phyloP scores from a whole-genome alignment of 2,113 vertebrate species.

The Micromys minutus region DNA sequence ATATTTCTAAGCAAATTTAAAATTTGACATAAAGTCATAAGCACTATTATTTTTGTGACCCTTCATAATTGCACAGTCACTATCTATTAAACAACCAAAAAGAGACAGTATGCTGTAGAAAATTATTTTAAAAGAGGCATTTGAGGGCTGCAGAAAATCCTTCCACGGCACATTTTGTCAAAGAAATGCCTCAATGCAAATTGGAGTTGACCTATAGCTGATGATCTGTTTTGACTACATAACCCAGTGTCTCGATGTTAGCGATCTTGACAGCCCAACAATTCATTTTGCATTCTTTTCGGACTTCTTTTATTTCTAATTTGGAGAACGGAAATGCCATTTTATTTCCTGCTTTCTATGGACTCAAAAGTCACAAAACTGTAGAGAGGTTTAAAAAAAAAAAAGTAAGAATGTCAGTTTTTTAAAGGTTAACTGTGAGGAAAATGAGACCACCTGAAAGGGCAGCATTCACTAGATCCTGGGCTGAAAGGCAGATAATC shows the following conservation, averaged over 20 bases:
- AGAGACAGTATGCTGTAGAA: slow-evolving; percentile 14
- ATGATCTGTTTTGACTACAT: slow-evolving; percentile 50
- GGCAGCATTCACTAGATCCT: slow-evolving; percentile 42
- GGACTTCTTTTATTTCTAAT: slow-evolving; percentile 70
- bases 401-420: slow-evolving; percentile 76
- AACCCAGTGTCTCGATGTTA: background rate
- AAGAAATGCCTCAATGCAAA: slow-evolving; percentile 66
- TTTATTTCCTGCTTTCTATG: slow-evolving; percentile 72
- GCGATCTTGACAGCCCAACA: slow-evolving; percentile 60
- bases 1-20: slow-evolving; percentile 35
- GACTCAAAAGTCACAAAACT: slow-evolving; percentile 77
- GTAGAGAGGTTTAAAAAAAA: slow-evolving; percentile 75
- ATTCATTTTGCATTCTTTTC: slow-evolving; percentile 55
- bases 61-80: background rate
- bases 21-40: background rate
- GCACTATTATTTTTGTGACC: background rate
- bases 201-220: slow-evolving; percentile 54
- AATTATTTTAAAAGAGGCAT: slow-evolving; percentile 28
- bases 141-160: background rate
- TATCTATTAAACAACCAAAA: slow-evolving; percentile 22
- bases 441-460: slow-evolving; percentile 73
- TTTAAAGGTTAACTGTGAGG: slow-evolving; percentile 80
- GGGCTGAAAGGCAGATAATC: slow-evolving; percentile 45
- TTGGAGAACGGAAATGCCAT: slow-evolving; percentile 73
- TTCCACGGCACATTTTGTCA: background rate